Conservation (phyloP, 2,113 vertebrate genomes). For the Pomatorhinus ruficollis region DNA sequence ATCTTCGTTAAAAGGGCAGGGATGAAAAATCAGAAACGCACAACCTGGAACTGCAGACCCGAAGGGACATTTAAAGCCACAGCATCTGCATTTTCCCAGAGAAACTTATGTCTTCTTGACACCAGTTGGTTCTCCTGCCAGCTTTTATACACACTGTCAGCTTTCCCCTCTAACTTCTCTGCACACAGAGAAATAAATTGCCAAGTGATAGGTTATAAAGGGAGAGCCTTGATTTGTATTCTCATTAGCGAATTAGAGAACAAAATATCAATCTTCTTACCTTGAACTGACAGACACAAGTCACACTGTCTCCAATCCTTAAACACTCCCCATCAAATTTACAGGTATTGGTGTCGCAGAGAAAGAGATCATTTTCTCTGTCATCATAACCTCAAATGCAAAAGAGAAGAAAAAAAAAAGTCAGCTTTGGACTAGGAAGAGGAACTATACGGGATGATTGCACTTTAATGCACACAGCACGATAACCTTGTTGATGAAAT, state of each 20-base stretch:
- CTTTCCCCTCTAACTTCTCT: conserved; percentile 58
- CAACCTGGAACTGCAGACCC: conserved; percentile 3
- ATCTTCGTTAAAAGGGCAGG: conserved; percentile 9
- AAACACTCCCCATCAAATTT: conserved; percentile 98
- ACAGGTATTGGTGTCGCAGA: conserved; percentile 98
- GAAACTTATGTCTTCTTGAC: conserved; percentile 64
- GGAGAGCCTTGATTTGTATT: conserved; percentile 48
- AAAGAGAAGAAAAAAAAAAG: conserved; percentile 49
- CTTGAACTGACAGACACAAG: conserved; percentile 99
- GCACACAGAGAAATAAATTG: conserved; percentile 54
- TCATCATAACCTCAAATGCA: conserved; percentile 93
- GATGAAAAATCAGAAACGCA: not conserved
- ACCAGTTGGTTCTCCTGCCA: conserved; percentile 64
- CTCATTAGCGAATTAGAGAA: conserved; percentile 60
- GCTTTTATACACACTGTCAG: conserved; percentile 48
- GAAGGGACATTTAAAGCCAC: conserved; percentile 26
- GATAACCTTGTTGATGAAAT: not conserved
- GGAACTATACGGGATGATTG: not conserved
- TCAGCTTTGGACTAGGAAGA: conserved; percentile 50
- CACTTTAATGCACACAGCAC: not conserved
- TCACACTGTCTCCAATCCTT: conserved; percentile 97
- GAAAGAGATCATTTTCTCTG: conserved; percentile 96
- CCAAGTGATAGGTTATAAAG: conserved; percentile 48
- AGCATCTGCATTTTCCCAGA: conserved; percentile 42
- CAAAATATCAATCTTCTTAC: conserved; percentile 78